These are phyloP conservation scores for Spinibarbus caldwelli DNA, from an alignment of 2,797 vertebrate species.

Conservation along the genomic window DNA sequence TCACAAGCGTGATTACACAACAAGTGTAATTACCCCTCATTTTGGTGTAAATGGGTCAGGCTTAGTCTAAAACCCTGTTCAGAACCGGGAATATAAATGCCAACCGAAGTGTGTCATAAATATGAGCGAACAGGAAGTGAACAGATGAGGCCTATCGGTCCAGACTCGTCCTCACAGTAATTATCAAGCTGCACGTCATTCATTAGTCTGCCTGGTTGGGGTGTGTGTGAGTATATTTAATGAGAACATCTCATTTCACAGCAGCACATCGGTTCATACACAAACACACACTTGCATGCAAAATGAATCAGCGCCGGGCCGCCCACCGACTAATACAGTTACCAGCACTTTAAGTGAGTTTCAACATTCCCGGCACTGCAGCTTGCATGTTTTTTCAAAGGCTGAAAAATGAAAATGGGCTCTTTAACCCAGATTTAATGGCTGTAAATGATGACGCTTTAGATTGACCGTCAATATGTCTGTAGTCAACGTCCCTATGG, in stretches of 20 bases:
- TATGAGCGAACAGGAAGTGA: constrained; percentile 20
- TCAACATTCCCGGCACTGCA: constrained; percentile 18
- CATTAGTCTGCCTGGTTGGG: constrained; percentile 43
- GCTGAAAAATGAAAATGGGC: constrained; percentile 7
- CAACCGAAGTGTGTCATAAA: too few relatives aligned
- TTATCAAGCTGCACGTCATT: constrained; percentile 49
- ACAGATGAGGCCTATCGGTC: constrained; percentile 22
- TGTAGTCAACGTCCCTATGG: neutral
- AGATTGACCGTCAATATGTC: neutral
- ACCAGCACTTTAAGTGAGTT: constrained; percentile 25
- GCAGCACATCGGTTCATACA: constrained; percentile 12
- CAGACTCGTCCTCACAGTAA: constrained; percentile 48
- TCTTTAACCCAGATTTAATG: neutral
- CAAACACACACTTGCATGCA: neutral
- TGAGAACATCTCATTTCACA: constrained; percentile 36
- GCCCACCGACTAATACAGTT: constrained; percentile 29
- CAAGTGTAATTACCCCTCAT: neutral
- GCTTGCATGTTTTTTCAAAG: neutral
- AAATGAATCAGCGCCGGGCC: constrained; percentile 25
- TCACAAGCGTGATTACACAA: neutral
- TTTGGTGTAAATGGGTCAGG: neutral
- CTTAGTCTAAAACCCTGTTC: neutral
- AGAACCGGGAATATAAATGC: neutral
- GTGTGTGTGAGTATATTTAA: constrained; percentile 30
- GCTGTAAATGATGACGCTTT: neutral